These are phyloP conservation scores for Myrmecophaga tridactyla DNA, from an alignment of 2,113 vertebrate genomes.

Conservation along the genomic window DNA sequence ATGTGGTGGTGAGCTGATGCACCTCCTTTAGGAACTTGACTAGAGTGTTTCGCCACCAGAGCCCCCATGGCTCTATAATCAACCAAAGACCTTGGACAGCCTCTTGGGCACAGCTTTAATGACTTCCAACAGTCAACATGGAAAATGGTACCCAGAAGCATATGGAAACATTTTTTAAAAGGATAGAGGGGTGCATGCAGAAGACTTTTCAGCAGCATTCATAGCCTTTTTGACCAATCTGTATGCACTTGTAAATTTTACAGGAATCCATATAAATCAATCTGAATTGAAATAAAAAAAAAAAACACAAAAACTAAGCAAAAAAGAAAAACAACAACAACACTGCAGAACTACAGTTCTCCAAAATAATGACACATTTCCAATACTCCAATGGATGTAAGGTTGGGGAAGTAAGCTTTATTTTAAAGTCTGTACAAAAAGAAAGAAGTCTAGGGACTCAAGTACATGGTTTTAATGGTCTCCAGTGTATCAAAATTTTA, in stretches of 20 bases:
- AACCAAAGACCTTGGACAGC: not conserved
- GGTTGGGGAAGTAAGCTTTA: not conserved
- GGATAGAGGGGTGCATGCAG: not conserved
- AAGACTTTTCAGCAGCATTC: not conserved
- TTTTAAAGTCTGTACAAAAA: conserved; percentile 25
- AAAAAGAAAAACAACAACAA: not conserved
- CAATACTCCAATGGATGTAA: not conserved
- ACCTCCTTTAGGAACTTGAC: not conserved
- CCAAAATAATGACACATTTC: not conserved
- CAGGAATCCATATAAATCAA: not conserved
- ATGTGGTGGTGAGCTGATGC: not conserved
- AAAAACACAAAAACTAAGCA: not conserved
- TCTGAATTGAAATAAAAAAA: not conserved
- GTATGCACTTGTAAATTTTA: not conserved
- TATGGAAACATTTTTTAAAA: not conserved
- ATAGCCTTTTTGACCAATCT: not conserved
- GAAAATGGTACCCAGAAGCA: not conserved
- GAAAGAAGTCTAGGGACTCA: not conserved
- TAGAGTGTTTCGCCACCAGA: not conserved
- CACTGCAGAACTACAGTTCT: not conserved
- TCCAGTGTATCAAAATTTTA: not conserved
- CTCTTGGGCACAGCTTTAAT: not conserved
- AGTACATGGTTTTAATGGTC: not conserved
- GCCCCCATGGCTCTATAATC: not conserved
- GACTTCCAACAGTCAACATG: not conserved